Evolutionary conservation across 1,140 invertebrate genomes (phyloP).

Genomic region (Dendroctonus valens): DNA sequence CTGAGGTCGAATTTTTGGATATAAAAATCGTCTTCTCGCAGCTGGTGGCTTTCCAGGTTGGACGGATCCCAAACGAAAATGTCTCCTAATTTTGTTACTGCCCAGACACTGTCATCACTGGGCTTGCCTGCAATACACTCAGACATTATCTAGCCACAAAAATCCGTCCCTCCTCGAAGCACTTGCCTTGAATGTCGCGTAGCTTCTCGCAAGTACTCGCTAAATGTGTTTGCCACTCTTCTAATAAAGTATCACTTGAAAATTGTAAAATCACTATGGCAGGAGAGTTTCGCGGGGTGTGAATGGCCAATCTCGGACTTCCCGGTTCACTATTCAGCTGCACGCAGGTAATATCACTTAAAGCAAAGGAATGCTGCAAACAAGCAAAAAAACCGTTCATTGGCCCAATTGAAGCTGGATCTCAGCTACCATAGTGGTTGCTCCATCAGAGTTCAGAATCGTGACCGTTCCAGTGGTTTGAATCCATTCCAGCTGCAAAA

Average conservation of each 20-base stretch:
- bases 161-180: neutral
- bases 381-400: constrained; percentile 9
- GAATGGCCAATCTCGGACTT: constrained; percentile 67
- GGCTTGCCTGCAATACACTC: constrained; percentile 55
- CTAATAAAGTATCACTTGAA: constrained; percentile 74
- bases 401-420: neutral
- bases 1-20: constrained; percentile 68
- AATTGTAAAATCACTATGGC: constrained; percentile 69
- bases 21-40: constrained; percentile 52
- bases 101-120: constrained; percentile 71
- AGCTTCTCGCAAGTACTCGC: constrained; percentile 54
- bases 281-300: constrained; percentile 62
- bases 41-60: constrained; percentile 52
- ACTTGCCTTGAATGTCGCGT: constrained; percentile 35
- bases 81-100: constrained; percentile 74
- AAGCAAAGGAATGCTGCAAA: constrained; percentile 58
- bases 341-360: constrained; percentile 73
- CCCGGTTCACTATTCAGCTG: constrained; percentile 74
- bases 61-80: constrained; percentile 74
- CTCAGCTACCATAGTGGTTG: constrained; percentile 63
- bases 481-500: constrained; percentile 80
- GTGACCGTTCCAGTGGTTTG: constrained; percentile 71
- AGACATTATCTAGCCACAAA: neutral
- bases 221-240: constrained; percentile 82
- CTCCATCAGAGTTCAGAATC: constrained; percentile 71